phyloP scores from a whole-genome alignment of 2,113 vertebrate species.

The Oreotrochilus melanogaster region DNA sequence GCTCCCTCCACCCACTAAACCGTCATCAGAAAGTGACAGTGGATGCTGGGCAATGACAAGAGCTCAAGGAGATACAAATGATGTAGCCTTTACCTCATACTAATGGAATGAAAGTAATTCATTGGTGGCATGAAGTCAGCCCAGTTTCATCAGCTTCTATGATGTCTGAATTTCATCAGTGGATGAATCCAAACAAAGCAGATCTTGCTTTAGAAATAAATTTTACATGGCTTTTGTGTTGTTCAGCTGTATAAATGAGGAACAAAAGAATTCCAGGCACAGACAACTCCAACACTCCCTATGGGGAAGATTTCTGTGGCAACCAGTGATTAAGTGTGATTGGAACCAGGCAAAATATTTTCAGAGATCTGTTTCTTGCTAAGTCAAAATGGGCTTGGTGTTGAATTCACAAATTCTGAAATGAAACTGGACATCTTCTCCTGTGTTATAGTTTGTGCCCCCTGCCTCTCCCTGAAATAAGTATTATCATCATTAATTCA shows the following conservation, averaged over 20 bases:
- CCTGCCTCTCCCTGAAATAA: background rate
- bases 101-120: background rate
- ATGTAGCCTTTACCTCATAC: background rate
- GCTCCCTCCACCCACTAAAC: background rate
- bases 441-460: background rate
- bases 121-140: background rate
- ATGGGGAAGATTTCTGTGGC: constrained; percentile 6
- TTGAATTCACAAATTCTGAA: background rate
- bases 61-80: background rate
- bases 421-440: background rate
- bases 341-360: constrained; percentile 15
- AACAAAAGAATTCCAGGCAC: background rate
- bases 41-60: background rate
- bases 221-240: background rate
- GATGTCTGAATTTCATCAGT: background rate
- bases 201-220: background rate
- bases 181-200: background rate
- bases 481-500: background rate
- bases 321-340: background rate
- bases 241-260: background rate
- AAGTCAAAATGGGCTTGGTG: background rate
- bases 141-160: background rate
- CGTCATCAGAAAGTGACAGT: background rate
- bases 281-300: background rate
- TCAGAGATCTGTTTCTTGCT: background rate